Evolutionary conservation across 2,888 invertebrate genomes (phyloP), one percentile per base, ranked within the genome.

Genomic region (Callimorpha dominula): DNA sequence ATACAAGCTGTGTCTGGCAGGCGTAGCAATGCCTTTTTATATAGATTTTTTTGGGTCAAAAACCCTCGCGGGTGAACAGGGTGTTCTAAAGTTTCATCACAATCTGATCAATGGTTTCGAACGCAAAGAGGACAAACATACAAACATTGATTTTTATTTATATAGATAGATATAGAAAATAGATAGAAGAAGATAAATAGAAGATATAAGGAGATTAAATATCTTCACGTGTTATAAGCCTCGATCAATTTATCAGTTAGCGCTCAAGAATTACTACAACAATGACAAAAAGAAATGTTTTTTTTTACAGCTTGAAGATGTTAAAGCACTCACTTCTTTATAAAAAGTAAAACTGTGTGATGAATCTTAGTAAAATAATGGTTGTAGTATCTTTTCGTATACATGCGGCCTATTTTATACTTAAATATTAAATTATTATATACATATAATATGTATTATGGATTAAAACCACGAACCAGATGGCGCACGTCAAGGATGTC

Each of bases 401-500:
- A 5, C 20, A 57, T 57, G 20, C 5, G 20, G 20, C 9, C n/a
- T 54, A n/a, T n/a, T 54, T 54, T 9, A n/a, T 20, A 20, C n/a
- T 54, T 17, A 15, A 50, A 50, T 50, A 50, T 15, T 15, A 5
- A 4, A 50, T 50, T n/a, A 54, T 7, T 4, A 52, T 17, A 20
- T 57, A 57, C 1, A 54, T 4, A 20, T 54, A 54, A 4, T 17
- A 8, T n/a, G n/a, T 8, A 54, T 54, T n/a, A 52, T 6, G 17
- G 52, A 31, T 31, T 31, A 31, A 31, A 31, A 31, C 31, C 31
- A 31, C 31, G 71, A 73, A 79, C 79, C 83, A 84, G 78, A 85
- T 87, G 86, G 82, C 74, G 72, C 67, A 79, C 60, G 75, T 83
- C 84, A 86, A 84, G 87, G 85, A 86, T 84, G 73, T 73, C 20